These are phyloP conservation scores for Branchinecta lynchi DNA, from an alignment of 1,140 invertebrate genomes.

Conservation along the genomic window DNA sequence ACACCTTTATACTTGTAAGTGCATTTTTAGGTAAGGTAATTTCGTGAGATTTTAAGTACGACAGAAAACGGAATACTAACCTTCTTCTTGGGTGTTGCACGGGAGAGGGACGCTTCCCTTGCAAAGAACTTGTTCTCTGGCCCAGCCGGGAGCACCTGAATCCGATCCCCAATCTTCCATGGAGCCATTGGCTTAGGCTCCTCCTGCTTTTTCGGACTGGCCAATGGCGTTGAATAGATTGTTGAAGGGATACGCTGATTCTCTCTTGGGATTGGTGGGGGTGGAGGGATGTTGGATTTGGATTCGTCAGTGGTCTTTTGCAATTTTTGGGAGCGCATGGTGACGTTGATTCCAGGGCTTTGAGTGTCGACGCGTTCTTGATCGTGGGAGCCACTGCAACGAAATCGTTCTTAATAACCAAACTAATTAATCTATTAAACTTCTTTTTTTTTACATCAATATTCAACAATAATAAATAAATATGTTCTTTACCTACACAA, in stretches of 20 bases:
- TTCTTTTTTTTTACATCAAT: too few relatives aligned
- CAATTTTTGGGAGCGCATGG: slow-evolving; percentile 46
- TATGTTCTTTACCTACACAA: too few relatives aligned
- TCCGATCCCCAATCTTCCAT: slow-evolving; percentile 20
- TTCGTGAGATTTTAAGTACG: too few relatives aligned
- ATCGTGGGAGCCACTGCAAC: too few relatives aligned
- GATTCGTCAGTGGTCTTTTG: slow-evolving; percentile 18
- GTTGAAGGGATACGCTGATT: slow-evolving; percentile 14
- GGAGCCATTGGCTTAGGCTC: background rate
- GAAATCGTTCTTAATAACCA: too few relatives aligned
- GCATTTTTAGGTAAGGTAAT: too few relatives aligned
- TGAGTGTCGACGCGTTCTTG: slow-evolving; percentile 11
- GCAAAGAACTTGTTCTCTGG: slow-evolving; percentile 26
- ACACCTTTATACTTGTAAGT: too few relatives aligned
- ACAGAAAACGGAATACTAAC: background rate
- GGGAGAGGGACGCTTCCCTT: slow-evolving; percentile 2
- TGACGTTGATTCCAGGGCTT: slow-evolving; percentile 52
- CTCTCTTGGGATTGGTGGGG: slow-evolving; percentile 20
- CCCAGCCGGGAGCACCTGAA: slow-evolving; percentile 26
- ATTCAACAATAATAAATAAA: too few relatives aligned
- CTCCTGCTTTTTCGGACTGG: slow-evolving; percentile 24
- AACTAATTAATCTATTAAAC: too few relatives aligned
- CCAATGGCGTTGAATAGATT: slow-evolving; percentile 30
- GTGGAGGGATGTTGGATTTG: slow-evolving; percentile 21
- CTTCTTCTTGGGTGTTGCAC: slow-evolving; percentile 9